phyloP scores from a whole-genome alignment of 2,797 vertebrate species.

The Chaetodon trifasciatus region DNA sequence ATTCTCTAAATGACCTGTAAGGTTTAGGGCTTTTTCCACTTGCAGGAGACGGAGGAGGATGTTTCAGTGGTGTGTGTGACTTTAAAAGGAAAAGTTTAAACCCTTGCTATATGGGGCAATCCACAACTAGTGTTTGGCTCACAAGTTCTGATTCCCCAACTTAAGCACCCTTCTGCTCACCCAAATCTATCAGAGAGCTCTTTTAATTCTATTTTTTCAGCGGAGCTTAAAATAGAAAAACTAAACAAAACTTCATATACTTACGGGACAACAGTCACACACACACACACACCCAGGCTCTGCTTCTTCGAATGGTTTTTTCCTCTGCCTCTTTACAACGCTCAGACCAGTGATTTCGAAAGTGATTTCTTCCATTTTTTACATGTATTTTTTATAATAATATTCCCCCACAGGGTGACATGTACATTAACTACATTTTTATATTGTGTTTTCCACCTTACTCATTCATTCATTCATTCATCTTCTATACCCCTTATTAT shows the following conservation, averaged over 20 bases:
- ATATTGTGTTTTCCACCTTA: constrained; percentile 10
- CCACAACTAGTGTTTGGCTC: constrained; percentile 27
- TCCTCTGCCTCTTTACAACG: background rate
- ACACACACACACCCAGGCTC: background rate
- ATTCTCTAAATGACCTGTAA: constrained; percentile 14
- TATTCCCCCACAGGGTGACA: constrained; percentile 2
- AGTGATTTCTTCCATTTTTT: background rate
- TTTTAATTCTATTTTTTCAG: background rate
- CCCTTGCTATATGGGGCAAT: constrained; percentile 18
- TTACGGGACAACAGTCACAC: background rate
- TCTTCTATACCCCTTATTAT: too few species aligned
- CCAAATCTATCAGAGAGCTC: constrained; percentile 32
- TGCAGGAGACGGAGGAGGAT: constrained; percentile 6
- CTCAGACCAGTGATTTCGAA: background rate
- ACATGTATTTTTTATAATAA: constrained; percentile 20
- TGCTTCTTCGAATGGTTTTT: background rate
- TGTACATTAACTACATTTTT: constrained; percentile 35
- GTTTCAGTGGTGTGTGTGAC: constrained; percentile 20
- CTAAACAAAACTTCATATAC: constrained; percentile 1
- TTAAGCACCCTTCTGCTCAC: constrained; percentile 16
- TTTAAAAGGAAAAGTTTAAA: constrained; percentile 32
- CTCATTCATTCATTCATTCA: too few species aligned
- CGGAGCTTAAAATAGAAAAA: constrained; percentile 17
- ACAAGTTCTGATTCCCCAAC: background rate
- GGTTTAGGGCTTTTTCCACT: background rate